phyloP scores from a whole-genome alignment of 1,140 invertebrate species.

The Trichomalopsis sarcophagae region DNA sequence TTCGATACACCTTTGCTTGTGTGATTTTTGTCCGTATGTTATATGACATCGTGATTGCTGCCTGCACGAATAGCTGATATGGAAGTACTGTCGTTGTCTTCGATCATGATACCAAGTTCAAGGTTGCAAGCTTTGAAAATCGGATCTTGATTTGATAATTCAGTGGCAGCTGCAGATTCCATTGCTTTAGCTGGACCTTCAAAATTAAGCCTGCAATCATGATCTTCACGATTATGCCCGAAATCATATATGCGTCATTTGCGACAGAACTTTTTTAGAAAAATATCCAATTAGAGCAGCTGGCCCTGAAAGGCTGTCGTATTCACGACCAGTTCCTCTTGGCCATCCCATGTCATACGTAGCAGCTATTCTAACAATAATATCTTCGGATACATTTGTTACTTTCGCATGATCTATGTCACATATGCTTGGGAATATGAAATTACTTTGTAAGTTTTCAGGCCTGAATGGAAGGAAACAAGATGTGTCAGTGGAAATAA shows the following conservation, averaged over 20 bases:
- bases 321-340: slow-evolving; percentile 29
- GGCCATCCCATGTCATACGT: slow-evolving; percentile 43
- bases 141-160: background rate
- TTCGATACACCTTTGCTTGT: slow-evolving; percentile 24
- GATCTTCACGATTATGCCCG: background rate
- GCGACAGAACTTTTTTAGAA: background rate
- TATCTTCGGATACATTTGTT: background rate
- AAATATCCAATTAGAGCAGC: slow-evolving; percentile 22
- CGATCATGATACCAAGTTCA: slow-evolving; percentile 7
- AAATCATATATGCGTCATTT: slow-evolving; percentile 23
- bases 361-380: slow-evolving; percentile 21
- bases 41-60: slow-evolving; percentile 2
- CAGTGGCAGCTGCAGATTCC: background rate
- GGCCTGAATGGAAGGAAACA: slow-evolving; percentile 20
- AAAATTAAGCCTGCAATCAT: slow-evolving; percentile 2
- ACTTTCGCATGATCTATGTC: background rate
- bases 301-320: slow-evolving; percentile 22
- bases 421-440: slow-evolving; percentile 21
- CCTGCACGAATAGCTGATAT: background rate
- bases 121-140: slow-evolving; percentile 18
- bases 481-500: background rate
- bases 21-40: slow-evolving; percentile 21
- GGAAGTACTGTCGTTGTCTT: slow-evolving; percentile 9
- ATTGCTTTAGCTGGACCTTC: slow-evolving; percentile 17
- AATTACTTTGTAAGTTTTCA: slow-evolving; percentile 23